Evolutionary conservation across 2,888 invertebrate species (phyloP), one percentile per base, ranked within the genome.

Genomic region (Melipona beecheii): DNA sequence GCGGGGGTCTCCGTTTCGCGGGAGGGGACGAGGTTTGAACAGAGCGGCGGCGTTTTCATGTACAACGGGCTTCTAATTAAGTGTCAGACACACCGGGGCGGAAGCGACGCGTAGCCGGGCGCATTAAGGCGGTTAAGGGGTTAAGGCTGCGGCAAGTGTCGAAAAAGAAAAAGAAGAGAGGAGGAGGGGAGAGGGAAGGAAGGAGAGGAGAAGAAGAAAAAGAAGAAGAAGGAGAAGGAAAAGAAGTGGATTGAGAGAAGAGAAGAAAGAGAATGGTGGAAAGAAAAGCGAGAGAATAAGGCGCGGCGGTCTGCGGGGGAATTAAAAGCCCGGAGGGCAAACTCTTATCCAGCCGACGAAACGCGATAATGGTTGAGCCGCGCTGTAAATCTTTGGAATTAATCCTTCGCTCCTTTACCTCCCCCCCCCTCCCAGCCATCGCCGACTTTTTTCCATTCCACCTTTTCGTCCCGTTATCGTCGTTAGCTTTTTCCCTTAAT

Each of bases 311-410:
- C 85, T 80, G 81, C 81, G 81, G 81, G 81, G 81, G 90, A 89
- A 89, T 89, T 89, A 89, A 89, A 89, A 89, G 88, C 87, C 90
- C 84, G 81, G 86, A 88, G 90, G 85, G 85, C 83, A 84, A 85
- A 81, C 81, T 81, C 87, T 89, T 90, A 90, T 90, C 89, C 90
- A 90, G 84, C 90, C 87, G 90, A 87, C 86, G 88, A 85, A 89
- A 90, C 81, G 90, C 88, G 90, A 90, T 90, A 88, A 88, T 86
- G 87, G 87, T 80, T 85, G 78, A 90, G 90, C 88, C 82, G 75
- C 62, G 88, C 88, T 90, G 86, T 90, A 89, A 90, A 89, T 90
- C 90, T 90, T 90, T 83, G 76, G 88, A 85, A 89, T 90, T 90
- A 90, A 90, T 90, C 86, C 89, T 84, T 78, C 75, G 73, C 81